Evolutionary conservation across 2,888 invertebrate species (phyloP), one percentile per base, ranked within the genome.

Genomic region (Pterostichus niger): DNA sequence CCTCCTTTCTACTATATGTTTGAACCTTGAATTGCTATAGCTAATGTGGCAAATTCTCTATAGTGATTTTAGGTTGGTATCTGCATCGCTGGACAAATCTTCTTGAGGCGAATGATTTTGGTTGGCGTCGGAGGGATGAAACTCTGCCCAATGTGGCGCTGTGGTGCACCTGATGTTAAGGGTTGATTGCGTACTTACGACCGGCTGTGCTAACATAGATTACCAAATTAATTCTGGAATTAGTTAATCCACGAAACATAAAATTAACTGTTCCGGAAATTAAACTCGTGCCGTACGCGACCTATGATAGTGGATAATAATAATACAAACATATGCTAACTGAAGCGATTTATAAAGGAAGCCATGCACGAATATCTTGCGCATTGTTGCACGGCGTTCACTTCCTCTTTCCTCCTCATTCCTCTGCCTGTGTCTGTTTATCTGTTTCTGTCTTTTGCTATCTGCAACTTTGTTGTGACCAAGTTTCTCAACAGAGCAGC

Each of bases 181-280:
- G 82, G 82, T 82, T 82, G 82, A 82, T 82, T 82, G 82, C 82
- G 82, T 82, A 82, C 82, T 82, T 82, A 82, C 82, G 59, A 75
- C 82, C 82, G 82, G 75, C 82, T 82, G 82, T 75, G 82, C 82
- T 82, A 82, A 82, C 82, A 82, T 82, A 82, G 82, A 82, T 82
- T 82, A 82, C 82, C 82, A 82, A 82, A 82, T 82, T 82, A 82
- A 82, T 82, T 82, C 82, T 82, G 82, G 82, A 82, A 82, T 82
- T 82, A 82, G 82, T 82, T 82, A 82, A 82, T 82, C 82, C 82
- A 82, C 73, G 82, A 82, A 82, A 82, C 82, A 82, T 82, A 82
- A 82, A 82, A 82, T 82, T 82, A 82, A 82, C 82, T 82, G 82
- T 82, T 75, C 82, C 82, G 82, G 82, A 82, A 82, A 82, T 82